Base-by-base conservation (phyloP, 2,113 vertebrate genomes). In the Columba janthina region DNA sequence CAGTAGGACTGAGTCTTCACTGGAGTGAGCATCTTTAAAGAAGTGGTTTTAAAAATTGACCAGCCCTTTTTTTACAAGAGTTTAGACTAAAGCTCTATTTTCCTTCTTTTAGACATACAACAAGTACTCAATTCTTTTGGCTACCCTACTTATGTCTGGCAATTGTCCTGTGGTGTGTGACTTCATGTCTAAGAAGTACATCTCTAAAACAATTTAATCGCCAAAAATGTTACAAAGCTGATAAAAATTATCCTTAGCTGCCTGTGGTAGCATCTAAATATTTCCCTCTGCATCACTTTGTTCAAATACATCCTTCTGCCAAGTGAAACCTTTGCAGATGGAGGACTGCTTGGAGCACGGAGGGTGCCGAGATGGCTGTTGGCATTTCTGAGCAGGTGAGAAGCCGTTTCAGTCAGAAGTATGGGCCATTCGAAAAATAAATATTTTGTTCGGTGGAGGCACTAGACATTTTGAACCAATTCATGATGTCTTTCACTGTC, bases 281-380 rank as follows among this genome's bases (percentile, higher is more conserved):
- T 51, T 85, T 81, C 21, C 18, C 9, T 80, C 4, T 70, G 78
- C 32, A 28, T 51, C 15, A 28, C 21, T 44, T 38, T 32, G 12
- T 36, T 73, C 54, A 74, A 60, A 60, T 26, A 71, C 11, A 48
- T 72, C 20, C 10, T 46, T 70, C 18, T 50, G 25, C 15, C 46
- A 34, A 51, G 8, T 36, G 53, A 90, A 67, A 56, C 15, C 4
- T 88, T 67, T 46, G 32, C 20, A n/a, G 8, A 7, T 64, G 4
- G 17, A 42, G 34, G 17, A 7, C 22, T 90, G 11, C 50, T 60
- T 2, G 1, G 54, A 75, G 12, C 17, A 87, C 25, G 21, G 5
- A 29, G 10, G 9, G 5, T 15, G 57, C 20, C 53, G 38, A 38
- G 22, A 11, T 13, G 11, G 5, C 6, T 54, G 8, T 58, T 0